These are phyloP conservation scores for Tyto alba DNA, from an alignment of 2,113 vertebrate species.

Conservation along the genomic window DNA sequence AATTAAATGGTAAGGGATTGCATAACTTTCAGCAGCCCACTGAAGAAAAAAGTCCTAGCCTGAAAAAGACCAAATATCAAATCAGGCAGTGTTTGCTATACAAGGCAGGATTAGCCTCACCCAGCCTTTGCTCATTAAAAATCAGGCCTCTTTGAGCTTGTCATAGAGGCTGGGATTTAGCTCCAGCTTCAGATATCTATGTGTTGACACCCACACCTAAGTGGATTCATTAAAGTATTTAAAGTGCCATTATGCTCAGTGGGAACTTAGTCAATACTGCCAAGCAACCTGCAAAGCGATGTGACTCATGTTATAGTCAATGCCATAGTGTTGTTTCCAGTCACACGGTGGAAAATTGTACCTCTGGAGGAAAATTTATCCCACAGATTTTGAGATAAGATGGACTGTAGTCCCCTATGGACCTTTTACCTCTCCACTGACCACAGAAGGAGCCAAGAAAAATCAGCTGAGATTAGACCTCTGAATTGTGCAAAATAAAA, in stretches of 20 bases:
- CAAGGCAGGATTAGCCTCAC: background rate
- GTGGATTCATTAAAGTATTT: background rate
- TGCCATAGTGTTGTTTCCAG: background rate
- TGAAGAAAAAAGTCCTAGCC: background rate
- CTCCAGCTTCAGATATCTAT: background rate
- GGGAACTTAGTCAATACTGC: background rate
- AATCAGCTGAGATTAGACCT: background rate
- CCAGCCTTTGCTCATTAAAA: background rate
- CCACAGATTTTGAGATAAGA: background rate
- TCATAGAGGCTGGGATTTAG: rapidly evolving
- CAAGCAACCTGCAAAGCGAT: background rate
- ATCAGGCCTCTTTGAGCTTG: background rate
- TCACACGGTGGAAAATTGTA: background rate
- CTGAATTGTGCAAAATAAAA: background rate
- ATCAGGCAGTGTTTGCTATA: background rate
- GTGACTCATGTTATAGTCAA: background rate
- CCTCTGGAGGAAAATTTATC: background rate
- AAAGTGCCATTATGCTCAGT: background rate
- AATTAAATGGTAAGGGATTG: background rate
- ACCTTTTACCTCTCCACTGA: background rate
- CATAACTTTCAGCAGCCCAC: background rate
- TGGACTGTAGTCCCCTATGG: rapidly evolving
- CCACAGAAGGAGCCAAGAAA: background rate
- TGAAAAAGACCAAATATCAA: background rate
- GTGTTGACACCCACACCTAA: background rate